Evolutionary conservation across 1,140 invertebrate species (phyloP).

Genomic region (Proctacanthus coquilletti): DNA sequence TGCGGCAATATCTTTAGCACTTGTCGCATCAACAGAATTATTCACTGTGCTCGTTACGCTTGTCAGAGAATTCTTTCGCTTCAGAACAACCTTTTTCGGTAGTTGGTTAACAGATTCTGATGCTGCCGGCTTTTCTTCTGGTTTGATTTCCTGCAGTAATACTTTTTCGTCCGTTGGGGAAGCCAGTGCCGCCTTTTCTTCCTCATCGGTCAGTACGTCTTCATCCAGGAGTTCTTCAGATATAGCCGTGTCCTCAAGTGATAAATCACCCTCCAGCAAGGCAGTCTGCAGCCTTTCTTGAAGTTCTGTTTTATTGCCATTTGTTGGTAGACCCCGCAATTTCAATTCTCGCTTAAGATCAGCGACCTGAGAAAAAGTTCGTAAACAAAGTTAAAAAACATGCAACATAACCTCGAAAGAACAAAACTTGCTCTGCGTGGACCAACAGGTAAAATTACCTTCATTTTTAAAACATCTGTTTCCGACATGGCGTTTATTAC

Average conservation of each 20-base stretch:
- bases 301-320: conserved; percentile 68
- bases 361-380: conserved; percentile 37
- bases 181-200: conserved; percentile 17
- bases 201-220: conserved; percentile 12
- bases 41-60: conserved; percentile 9
- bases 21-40: conserved; percentile 7
- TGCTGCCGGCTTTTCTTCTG: neutral
- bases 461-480: conserved; percentile 28
- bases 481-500: conserved; percentile 27
- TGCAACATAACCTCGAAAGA: neutral
- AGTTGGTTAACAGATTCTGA: neutral
- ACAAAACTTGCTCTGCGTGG: neutral
- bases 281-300: conserved; percentile 54
- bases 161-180: conserved; percentile 19
- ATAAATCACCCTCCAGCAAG: conserved; percentile 35
- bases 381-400: neutral
- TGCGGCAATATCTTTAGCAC: conserved; percentile 6
- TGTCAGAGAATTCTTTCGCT: conserved; percentile 39
- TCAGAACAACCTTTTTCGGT: conserved; percentile 46
- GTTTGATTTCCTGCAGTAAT: conserved; percentile 10
- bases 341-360: conserved; percentile 69
- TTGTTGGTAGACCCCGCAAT: conserved; percentile 49
- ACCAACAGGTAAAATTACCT: conserved; percentile 10
- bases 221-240: conserved; percentile 27
- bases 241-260: conserved; percentile 33